Evolutionary conservation across 2,113 vertebrate genomes (phyloP).

Genomic region (Ovibos moschatus): DNA sequence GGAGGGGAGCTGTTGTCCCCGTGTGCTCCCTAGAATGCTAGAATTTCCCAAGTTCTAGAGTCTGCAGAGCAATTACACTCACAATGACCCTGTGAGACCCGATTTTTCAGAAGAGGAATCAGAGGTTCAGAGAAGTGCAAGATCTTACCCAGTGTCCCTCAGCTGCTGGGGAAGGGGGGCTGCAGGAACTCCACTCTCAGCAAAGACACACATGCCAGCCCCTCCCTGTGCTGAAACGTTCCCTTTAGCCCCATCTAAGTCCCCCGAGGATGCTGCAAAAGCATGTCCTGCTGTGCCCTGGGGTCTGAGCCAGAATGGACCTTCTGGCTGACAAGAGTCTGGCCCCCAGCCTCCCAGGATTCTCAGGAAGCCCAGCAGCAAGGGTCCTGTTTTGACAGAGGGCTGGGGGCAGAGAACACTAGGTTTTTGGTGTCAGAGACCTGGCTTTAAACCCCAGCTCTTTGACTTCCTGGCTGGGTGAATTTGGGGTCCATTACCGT

Average conservation of each 20-base stretch:
- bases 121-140: neutral
- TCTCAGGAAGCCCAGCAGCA: neutral
- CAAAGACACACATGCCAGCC: neutral
- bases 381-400: neutral
- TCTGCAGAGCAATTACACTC: neutral
- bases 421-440: neutral
- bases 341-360: neutral
- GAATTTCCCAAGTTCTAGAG: neutral
- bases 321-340: neutral
- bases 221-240: neutral
- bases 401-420: neutral
- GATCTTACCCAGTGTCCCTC: accelerated
- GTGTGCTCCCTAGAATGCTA: accelerated
- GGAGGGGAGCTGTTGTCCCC: neutral
- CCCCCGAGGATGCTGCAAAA: neutral
- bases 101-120: neutral
- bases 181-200: neutral
- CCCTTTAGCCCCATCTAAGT: neutral
- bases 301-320: neutral
- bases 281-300: neutral
- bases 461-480: neutral
- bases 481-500: neutral
- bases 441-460: neutral
- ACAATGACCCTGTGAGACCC: accelerated
- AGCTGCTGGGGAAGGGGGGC: accelerated